A percentile compares a stretch with the other conserved stretches of the same genome.
Conservation (phyloP, 2,888 invertebrate species). For the Machimus rusticus region DNA sequence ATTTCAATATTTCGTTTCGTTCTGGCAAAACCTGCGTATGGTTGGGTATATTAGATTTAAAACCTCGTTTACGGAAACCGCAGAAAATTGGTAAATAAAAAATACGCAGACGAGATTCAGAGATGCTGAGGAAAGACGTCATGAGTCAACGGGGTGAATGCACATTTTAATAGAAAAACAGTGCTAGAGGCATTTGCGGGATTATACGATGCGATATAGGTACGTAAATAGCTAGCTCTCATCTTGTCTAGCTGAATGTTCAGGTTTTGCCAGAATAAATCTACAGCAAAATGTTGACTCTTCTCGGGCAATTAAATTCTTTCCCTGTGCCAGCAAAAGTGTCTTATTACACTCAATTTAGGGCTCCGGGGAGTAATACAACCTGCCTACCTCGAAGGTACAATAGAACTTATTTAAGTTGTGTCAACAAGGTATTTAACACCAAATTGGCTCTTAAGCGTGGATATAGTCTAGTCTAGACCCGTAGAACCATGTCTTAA, state of each 20-base stretch:
- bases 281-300: neutral
- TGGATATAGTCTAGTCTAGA: neutral
- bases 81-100: slow-evolving; percentile 5
- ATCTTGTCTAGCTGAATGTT: neutral
- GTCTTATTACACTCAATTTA: neutral
- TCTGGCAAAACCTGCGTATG: neutral
- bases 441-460: neutral
- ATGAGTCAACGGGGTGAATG: neutral
- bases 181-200: neutral
- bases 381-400: neutral
- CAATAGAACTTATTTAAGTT: neutral
- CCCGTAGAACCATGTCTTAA: neutral
- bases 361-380: neutral
- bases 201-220: neutral
- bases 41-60: slow-evolving; percentile 2
- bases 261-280: neutral
- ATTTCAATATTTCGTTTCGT: neutral
- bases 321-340: neutral
- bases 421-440: slow-evolving; percentile 10
- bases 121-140: neutral
- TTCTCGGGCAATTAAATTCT: neutral
- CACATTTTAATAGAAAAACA: slow-evolving; percentile 7
- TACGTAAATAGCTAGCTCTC: neutral
- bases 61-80: slow-evolving; percentile 1
- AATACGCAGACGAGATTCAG: neutral